Evolutionary conservation across 92 coral and sea anemone species (phyloP), one percentile per base, ranked within the genome.

Genomic region (Ricordea florida): DNA sequence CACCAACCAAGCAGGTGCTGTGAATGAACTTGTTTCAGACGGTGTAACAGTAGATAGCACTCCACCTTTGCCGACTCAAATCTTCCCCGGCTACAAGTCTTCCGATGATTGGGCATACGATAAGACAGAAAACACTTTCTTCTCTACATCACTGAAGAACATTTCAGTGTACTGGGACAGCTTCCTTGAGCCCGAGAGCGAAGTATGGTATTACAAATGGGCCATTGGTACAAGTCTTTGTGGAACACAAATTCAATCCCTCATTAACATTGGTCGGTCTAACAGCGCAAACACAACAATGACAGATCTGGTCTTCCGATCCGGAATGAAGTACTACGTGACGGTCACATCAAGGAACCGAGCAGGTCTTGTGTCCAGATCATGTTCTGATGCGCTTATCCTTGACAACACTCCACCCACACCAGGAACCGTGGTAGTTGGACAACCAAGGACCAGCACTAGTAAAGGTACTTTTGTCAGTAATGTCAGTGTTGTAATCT

Each of bases 161-260:
- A 66, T 93, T n/a, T 77, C 79, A 13, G 93, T 82, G 27, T 62
- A 87, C 66, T 93, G 96, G 98, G 23, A 66, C 25, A 66, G 75
- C 8, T 93, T 93, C 57, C 55, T 47, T 20, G 98, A 93, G 62
- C 84, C 35, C 6, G 98, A 93, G 57, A 93, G 98, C 57, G 93
- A 89, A 49, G 18, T 93, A 3, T 93, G 98, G 98, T 93, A 72
- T 70, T 93, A 89, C 78, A 93, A 90, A 57, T 93, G 98, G 98
- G 90, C 96, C 16, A 84, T 93, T 11, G 98, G 98, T 4, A 90
- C 91, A 26, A 73, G 78, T 29, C 77, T 66, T 30, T 93, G 98
- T 67, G 96, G 96, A 3, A 83, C 96, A 14, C 98, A 93, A 38
- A 77, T 93, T 31, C 98, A 93, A 56, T 86, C 96, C 6, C 77